These are phyloP conservation scores for Anguilla rostrata DNA, from an alignment of 2,113 vertebrate species.

Conservation along the genomic window DNA sequence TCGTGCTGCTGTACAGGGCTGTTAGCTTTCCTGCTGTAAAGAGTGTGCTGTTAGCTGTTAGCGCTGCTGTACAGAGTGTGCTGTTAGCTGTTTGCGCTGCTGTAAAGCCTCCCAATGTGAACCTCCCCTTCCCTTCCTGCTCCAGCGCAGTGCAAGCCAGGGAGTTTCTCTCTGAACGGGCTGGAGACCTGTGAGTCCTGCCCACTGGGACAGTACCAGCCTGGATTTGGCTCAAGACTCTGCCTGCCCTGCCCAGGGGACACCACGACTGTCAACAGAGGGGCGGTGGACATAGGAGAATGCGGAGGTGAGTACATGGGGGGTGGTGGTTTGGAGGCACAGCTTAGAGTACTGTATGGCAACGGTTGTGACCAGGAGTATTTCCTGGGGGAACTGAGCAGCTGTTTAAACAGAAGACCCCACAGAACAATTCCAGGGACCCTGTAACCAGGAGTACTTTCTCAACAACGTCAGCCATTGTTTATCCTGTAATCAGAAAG, in stretches of 20 bases:
- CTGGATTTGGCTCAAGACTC: conserved; percentile 74
- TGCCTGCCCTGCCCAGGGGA: conserved; percentile 82
- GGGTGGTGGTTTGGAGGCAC: not conserved
- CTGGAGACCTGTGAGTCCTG: conserved; percentile 96
- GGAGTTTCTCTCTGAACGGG: conserved; percentile 87
- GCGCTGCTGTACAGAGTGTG: not conserved
- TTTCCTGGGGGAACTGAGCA: not conserved
- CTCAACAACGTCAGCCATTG: not conserved
- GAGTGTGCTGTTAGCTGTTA: not conserved
- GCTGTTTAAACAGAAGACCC: not conserved
- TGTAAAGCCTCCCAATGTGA: not conserved
- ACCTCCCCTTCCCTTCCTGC: conserved; percentile 12
- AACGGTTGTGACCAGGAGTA: not conserved
- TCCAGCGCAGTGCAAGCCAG: conserved; percentile 90
- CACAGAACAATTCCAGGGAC: not conserved
- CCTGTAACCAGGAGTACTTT: not conserved
- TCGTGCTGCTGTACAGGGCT: not conserved
- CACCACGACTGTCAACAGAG: conserved; percentile 89
- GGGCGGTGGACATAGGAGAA: conserved; percentile 79
- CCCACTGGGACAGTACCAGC: conserved; percentile 86
- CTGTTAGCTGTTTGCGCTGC: not conserved
- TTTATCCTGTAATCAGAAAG: not conserved
- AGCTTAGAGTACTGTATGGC: not conserved
- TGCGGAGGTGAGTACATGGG: conserved; percentile 82
- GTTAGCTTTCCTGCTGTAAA: not conserved